These are phyloP conservation scores for Apaloderma vittatum DNA, from an alignment of 2,113 vertebrate species.

Conservation along the genomic window DNA sequence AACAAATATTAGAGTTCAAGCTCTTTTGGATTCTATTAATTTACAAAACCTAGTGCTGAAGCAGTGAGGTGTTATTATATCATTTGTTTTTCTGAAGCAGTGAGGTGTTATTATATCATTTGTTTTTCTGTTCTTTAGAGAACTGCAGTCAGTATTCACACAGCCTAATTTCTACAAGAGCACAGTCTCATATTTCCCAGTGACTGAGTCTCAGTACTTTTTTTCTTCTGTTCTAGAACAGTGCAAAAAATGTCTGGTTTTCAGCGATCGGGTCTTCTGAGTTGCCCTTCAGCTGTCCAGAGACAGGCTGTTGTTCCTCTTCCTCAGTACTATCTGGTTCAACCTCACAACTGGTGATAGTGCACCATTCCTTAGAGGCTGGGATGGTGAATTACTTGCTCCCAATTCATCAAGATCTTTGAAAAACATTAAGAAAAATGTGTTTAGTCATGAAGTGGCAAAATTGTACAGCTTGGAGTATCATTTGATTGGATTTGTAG, in stretches of 20 bases:
- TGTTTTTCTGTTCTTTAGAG: not conserved
- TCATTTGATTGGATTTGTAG: not conserved
- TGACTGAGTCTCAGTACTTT: not conserved
- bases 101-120: not conserved
- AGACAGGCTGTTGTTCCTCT: not conserved
- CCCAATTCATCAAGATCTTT: not conserved
- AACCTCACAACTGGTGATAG: not conserved
- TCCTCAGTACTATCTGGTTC: not conserved
- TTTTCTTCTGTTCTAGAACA: not conserved
- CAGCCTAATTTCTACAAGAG: not conserved
- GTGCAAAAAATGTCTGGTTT: not conserved
- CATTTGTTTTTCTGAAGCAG: not conserved
- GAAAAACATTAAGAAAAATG: not conserved
- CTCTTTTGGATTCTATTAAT: not conserved
- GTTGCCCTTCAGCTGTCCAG: not conserved
- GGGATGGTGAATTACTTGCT: not conserved
- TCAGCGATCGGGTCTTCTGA: not conserved
- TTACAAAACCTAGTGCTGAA: not conserved
- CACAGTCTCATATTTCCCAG: rapidly evolving
- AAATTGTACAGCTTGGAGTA: not conserved
- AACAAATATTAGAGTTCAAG: not conserved
- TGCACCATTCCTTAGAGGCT: not conserved
- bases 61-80: not conserved
- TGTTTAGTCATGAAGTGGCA: not conserved
- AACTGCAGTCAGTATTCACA: not conserved